Evolutionary conservation across 2,113 vertebrate genomes (phyloP), one percentile per base, ranked within the genome.

Genomic region (Oreotragus oreotragus): DNA sequence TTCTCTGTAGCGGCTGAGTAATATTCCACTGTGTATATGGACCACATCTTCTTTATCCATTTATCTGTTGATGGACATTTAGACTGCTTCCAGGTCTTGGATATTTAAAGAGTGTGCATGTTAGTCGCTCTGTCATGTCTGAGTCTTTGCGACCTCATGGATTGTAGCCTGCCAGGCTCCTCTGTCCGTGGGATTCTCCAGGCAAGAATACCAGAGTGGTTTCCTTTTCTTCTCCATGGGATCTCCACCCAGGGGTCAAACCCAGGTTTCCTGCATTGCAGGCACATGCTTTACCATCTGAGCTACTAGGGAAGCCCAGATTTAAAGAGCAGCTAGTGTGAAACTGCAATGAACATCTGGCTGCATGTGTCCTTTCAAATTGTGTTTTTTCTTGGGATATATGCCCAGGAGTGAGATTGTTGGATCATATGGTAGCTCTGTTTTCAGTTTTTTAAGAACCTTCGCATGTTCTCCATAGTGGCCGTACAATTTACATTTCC

Each of bases 131-230:
- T 36, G 64, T 36, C 17, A 10, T 36, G 33, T 66, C 64, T 2
- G 64, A 66, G 17, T 66, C 8, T 21, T 21, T 66, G 17, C 0
- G 2, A 36, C 64, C 8, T n/a, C 64, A 21, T 66, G 33, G 17
- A 36, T 4, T 66, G 17, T 66, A 66, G 17, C 64, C 64, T 2
- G 5, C 64, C 64, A 36, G n/a, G 64, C 17, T 66, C 33, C 4
- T 66, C 64, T 36, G 33, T 66, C 17, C 64, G 11, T 21, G n/a
- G n/a, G n/a, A 21, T 36, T 66, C 64, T 21, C 64, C 64, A 66
- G 64, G n/a, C 64, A 66, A 36, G 17, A 36, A 11, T 66, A 21
- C 64, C 33, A 19, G 64, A 66, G 33, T 66, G 64, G 16, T 17
- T 66, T 66, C 64, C 21, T 36, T 66, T 36, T 66, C 33, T 66